Evolutionary conservation across 2,888 invertebrate genomes (phyloP).

Genomic region (Chymomyza fuscimana): DNA sequence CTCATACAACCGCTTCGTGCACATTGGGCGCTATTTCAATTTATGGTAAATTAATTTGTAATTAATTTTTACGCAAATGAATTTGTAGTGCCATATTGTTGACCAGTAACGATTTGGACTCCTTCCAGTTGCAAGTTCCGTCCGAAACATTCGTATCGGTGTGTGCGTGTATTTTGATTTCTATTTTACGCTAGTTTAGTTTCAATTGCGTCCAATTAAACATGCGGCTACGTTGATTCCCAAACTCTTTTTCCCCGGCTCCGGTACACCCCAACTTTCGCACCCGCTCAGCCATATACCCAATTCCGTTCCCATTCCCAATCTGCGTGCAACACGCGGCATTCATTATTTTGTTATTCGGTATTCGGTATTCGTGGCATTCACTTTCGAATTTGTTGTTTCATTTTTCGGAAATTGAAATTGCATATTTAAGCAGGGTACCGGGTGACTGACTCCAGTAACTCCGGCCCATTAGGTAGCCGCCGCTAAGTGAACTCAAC

Average conservation of each 20-base stretch:
- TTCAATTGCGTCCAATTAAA: slow-evolving; percentile 74
- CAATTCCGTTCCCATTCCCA: neutral
- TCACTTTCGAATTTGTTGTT: slow-evolving; percentile 12
- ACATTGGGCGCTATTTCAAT: slow-evolving; percentile 45
- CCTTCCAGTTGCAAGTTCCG: neutral
- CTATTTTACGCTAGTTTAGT: slow-evolving; percentile 72
- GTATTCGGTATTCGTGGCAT: slow-evolving; percentile 5
- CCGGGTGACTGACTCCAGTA: slow-evolving; percentile 18
- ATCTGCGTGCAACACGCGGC: slow-evolving; percentile 59
- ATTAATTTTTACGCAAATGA: slow-evolving; percentile 62
- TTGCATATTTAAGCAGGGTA: slow-evolving; percentile 71
- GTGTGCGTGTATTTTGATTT: slow-evolving; percentile 42
- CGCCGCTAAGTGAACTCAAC: neutral
- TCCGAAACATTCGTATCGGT: neutral
- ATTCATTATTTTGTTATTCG: slow-evolving; percentile 28
- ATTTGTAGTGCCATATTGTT: slow-evolving; percentile 32
- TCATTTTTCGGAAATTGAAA: slow-evolving; percentile 73
- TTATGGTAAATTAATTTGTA: slow-evolving; percentile 76
- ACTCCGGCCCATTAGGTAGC: slow-evolving; percentile 5
- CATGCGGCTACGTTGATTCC: slow-evolving; percentile 45
- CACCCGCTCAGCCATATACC: no score
- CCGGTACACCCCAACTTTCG: no score
- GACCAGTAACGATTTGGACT: neutral
- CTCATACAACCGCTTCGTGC: slow-evolving; percentile 38
- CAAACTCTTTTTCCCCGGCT: slow-evolving; percentile 1